Conservation (phyloP, 2,113 vertebrate genomes). For the Philantomba maxwellii region DNA sequence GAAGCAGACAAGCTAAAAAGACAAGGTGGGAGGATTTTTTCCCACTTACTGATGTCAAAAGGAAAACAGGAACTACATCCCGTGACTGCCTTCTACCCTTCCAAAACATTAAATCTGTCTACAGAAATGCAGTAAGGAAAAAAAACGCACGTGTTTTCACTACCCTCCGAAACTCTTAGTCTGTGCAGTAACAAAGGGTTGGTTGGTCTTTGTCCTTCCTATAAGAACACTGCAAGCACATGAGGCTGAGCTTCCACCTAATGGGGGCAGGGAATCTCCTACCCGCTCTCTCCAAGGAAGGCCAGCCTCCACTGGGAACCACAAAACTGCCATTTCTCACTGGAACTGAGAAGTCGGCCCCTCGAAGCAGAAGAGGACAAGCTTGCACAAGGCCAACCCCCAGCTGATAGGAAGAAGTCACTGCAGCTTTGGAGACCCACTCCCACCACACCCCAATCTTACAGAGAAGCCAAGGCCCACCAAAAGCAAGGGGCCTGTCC, state of each 20-base stretch:
- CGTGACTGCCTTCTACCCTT: not conserved
- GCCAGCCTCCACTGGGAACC: not conserved
- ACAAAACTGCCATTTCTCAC: not conserved
- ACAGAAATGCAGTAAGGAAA: not conserved
- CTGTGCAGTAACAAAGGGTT: not conserved
- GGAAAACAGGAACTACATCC: constrained; percentile 17
- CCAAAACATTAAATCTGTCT: not conserved
- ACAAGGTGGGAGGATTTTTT: not conserved
- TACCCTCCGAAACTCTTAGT: not conserved
- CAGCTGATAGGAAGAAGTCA: not conserved
- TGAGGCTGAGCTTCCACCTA: not conserved
- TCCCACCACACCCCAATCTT: not conserved
- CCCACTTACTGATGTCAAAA: not conserved
- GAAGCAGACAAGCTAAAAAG: not conserved
- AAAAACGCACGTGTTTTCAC: not conserved
- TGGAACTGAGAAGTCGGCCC: not conserved
- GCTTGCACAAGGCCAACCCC: not conserved
- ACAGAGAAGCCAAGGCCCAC: not conserved
- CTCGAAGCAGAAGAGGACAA: not conserved
- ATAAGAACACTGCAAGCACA: not conserved
- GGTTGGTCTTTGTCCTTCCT: not conserved
- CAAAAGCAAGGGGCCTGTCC: not conserved
- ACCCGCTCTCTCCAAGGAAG: not conserved
- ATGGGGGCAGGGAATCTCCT: not conserved
- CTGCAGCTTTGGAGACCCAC: not conserved